Base-by-base conservation (phyloP, 2,797 vertebrate genomes). In the Emys orbicularis region DNA sequence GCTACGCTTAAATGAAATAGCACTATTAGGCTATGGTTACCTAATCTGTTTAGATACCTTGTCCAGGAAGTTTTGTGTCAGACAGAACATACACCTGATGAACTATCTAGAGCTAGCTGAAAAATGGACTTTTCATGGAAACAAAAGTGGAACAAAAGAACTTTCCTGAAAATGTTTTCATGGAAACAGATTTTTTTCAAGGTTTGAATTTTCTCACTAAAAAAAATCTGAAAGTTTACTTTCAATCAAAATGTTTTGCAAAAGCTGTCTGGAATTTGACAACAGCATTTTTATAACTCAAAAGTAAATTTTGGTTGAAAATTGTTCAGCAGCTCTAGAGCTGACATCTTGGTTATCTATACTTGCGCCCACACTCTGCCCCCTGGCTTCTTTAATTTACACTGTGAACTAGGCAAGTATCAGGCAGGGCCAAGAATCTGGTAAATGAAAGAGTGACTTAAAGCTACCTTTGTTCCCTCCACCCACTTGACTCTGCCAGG, bases 361-460 rank as follows among this genome's bases (percentile, higher is more conserved):
- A 49, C 3, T 23, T 15, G 88, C 85, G 2, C 57, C 27, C 37
- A 77, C 15, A 85, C 23, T 12, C 27, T 86, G 76, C 37, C 7
- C n/a, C 82, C 68, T 90, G 9, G 0, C 83, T 94, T 72, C 65
- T 25, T 80, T 93, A 90, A 87, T 19, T 27, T 47, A 88, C 8
- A 47, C 27, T 94, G 23, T 12, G 86, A 56, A 92, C 57, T 92
- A 83, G 79, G 83, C 56, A 87, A 50, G 6, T 87, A 8, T 72
- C 52, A 93, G 57, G 9, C 12, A 91, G 37, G 3, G 15, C 47
- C 47, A 52, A 44, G 61, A 23, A 1, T 88, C 89, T 86, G 89
- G 97, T 95, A 93, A 91, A 37, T 79, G 94, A 79, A 79, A 79
- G 91, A 96, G 65, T 29, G 89, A 87, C 31, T 95, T 92, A 93